Evolutionary conservation across 2,888 invertebrate species (phyloP), one percentile per base, ranked within the genome.

Genomic region (Agriopis aurantiaria): DNA sequence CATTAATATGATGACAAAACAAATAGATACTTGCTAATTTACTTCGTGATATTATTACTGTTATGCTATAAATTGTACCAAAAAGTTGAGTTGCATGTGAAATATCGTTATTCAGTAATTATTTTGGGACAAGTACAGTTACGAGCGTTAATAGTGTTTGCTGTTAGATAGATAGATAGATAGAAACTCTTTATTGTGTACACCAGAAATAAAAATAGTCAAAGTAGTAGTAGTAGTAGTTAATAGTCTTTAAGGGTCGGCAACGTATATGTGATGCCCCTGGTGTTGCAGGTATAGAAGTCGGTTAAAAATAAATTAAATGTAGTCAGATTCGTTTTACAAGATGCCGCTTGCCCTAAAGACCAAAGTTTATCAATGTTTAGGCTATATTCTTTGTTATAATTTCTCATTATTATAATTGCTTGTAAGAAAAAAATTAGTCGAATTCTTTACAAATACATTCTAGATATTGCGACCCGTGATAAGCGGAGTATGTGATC

Each of bases 401-500:
- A 60, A 70, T 56, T 71, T 62, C 14, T 51, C 64, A 74, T 71
- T 66, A 69, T 68, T 66, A 65, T 76, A 74, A 76, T 74, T 68
- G 71, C 69, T 68, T 68, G 65, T 73, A 68, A 65, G 58, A 59
- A 68, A 63, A 48, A 58, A 49, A 58, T 23, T 9, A 46, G 40
- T 12, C 45, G 40, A 53, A 63, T 55, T 57, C 8, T 46, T 56
- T 56, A 55, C 48, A 48, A 56, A 40, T 33, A 40, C 41, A 48
- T 57, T 59, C 41, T 52, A 14, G 48, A 68, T 61, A 63, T 62
- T 62, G 69, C 75, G 72, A 75, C 64, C 64, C 49, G 62, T n/a
- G 79, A 81, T 82, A 80, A 41, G 75, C 62, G 41, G 68, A 72
- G 69, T 75, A 73, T 69, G 49, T 75, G 80, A 80, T 75, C 78